These are phyloP conservation scores for Platichthys flesus DNA, from an alignment of 2,113 vertebrate genomes.

Conservation along the genomic window DNA sequence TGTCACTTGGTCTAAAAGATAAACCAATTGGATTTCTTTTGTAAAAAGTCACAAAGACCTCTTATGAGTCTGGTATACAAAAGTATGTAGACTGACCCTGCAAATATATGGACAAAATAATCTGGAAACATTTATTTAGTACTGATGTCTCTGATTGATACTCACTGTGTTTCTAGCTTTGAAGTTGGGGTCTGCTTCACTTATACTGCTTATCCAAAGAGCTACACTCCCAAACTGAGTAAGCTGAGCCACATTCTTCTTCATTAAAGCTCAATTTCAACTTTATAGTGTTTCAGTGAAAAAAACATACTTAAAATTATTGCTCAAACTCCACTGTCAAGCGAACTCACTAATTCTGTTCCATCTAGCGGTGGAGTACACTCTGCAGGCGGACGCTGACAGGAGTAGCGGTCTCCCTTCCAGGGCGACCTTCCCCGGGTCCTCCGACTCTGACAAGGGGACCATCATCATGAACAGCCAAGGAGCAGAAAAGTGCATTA, in stretches of 20 bases:
- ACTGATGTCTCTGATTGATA: slow-evolving; percentile 13
- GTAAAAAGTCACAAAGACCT: no score
- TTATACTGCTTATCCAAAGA: slow-evolving; percentile 85
- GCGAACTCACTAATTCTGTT: background rate
- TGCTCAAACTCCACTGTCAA: background rate
- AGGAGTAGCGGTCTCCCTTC: slow-evolving; percentile 75
- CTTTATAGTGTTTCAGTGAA: no score
- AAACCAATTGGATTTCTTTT: no score
- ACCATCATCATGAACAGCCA: slow-evolving; percentile 78
- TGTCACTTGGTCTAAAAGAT: no score
- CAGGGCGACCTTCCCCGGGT: slow-evolving; percentile 82
- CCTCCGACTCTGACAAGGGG: slow-evolving; percentile 60
- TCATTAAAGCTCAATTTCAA: no score
- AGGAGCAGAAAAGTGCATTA: slow-evolving; percentile 80
- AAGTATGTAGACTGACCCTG: no score
- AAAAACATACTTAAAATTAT: no score
- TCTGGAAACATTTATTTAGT: no score
- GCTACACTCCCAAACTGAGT: slow-evolving; percentile 88
- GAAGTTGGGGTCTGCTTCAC: slow-evolving; percentile 88
- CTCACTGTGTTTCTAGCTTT: slow-evolving; percentile 83
- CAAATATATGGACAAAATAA: no score
- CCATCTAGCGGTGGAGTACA: slow-evolving; percentile 83
- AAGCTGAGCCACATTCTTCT: slow-evolving; percentile 70
- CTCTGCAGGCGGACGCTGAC: slow-evolving; percentile 85
- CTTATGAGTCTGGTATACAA: background rate